Evolutionary conservation across 2,888 invertebrate species (phyloP).

Genomic region (Mimachlamys varia): DNA sequence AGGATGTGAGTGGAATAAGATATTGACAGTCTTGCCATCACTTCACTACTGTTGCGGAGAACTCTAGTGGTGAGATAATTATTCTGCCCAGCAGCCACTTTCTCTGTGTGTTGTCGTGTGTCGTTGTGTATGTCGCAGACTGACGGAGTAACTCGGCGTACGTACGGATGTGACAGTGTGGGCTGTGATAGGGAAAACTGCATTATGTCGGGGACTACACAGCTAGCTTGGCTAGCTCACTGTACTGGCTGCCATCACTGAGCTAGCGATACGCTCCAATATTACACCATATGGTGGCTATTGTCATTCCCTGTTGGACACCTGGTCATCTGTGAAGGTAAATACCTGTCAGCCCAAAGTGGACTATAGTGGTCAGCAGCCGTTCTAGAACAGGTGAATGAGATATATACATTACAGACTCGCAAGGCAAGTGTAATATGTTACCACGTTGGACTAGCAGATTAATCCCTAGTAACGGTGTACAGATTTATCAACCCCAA

Average conservation of each 20-base stretch:
- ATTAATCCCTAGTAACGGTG: neutral
- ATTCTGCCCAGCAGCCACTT: conserved; percentile 26
- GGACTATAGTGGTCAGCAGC: neutral
- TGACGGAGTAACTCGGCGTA: neutral
- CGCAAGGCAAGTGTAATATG: neutral
- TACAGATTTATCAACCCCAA: neutral
- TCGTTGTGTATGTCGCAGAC: neutral
- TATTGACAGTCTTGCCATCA: neutral
- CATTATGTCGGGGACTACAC: neutral
- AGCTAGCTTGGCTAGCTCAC: neutral
- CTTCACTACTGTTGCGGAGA: neutral
- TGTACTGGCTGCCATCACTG: conserved; percentile 2
- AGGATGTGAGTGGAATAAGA: neutral
- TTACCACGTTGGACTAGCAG: neutral
- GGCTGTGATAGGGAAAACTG: conserved; percentile 14
- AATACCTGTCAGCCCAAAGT: neutral
- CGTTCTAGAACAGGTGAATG: neutral
- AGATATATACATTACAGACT: neutral
- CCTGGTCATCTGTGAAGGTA: neutral
- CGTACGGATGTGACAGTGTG: conserved; percentile 14
- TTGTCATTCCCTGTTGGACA: neutral
- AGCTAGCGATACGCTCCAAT: neutral
- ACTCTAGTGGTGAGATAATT: neutral
- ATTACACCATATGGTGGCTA: conserved; percentile 12
- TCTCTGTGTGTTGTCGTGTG: neutral